Percentiles rank a stretch among this genome's conserved stretches.
These are phyloP conservation scores for Holacanthus passer DNA, from an alignment of 2,113 vertebrate species.

Conservation along the genomic window DNA sequence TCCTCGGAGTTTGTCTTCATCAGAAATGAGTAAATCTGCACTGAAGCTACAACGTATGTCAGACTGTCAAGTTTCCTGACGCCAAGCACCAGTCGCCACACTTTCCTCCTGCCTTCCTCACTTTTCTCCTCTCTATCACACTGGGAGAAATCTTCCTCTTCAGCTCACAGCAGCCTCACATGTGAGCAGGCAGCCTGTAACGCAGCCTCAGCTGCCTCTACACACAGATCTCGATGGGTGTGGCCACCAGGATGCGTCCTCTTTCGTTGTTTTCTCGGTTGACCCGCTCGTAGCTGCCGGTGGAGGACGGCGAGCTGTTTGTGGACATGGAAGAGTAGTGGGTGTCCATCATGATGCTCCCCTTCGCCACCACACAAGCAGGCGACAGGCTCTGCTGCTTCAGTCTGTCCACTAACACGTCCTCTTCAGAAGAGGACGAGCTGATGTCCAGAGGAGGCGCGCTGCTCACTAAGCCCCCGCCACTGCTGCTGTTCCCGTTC, in stretches of 20 bases:
- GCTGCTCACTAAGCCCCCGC: neutral
- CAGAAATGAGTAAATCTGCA: constrained; percentile 53
- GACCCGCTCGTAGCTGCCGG: constrained; percentile 79
- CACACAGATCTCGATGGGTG: constrained; percentile 87
- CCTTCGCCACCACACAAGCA: constrained; percentile 54
- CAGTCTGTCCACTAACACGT: constrained; percentile 81
- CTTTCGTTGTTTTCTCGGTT: constrained; percentile 79
- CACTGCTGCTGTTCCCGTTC: constrained; percentile 64
- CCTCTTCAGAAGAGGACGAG: constrained; percentile 82
- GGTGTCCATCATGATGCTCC: constrained; percentile 77
- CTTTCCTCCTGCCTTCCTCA: neutral
- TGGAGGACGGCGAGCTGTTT: constrained; percentile 81
- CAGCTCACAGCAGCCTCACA: constrained; percentile 6
- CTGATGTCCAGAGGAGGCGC: constrained; percentile 73
- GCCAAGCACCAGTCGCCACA: constrained; percentile 1
- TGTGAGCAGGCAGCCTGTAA: neutral
- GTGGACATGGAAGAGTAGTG: constrained; percentile 78
- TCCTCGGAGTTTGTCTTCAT: constrained; percentile 69
- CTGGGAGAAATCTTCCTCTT: constrained; percentile 12
- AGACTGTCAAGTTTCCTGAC: neutral
- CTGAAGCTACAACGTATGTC: constrained; percentile 39
- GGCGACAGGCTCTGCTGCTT: constrained; percentile 85
- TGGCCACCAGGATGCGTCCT: constrained; percentile 81
- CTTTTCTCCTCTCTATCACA: neutral
- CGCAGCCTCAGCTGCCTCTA: constrained; percentile 42